Base-by-base conservation (phyloP, 2,888 invertebrate genomes). In the Leucozona laternaria region DNA sequence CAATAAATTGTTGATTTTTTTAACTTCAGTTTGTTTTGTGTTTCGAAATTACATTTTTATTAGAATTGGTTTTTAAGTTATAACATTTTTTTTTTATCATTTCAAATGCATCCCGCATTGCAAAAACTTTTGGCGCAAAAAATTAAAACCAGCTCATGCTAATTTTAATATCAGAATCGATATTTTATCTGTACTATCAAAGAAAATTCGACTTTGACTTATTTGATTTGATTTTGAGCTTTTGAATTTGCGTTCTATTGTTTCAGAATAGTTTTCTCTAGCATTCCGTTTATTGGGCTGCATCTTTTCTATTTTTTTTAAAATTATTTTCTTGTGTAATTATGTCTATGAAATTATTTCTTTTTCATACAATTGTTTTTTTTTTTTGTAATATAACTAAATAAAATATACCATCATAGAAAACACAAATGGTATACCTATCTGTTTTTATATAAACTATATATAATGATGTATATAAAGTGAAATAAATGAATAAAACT, bases 381-480 rank as follows among this genome's bases (percentile, higher is more conserved):
- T 68, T 68, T 78, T 50, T 70, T 50, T 45, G 45, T 70, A 70
- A 62, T 60, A 78, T 60, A 78, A 53, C 6, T 40, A 10, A 62
- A 31, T 70, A 40, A 13, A 50, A 43, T 28, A 40, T 31, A 60
- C 48, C 58, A 58, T 58, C 45, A 28, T 40, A 34, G 43, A 28
- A n/a, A 20, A 58, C 28, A 53, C 45, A 17, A n/a, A 34, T 53
- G 57, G 64, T 66, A 13, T 20, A 17, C n/a, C 34, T 22, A 13
- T 13, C 22, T 50, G 20, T 79, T 37, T 72, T 79, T 75, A 58
- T 80, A 53, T 17, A 28, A 60, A 57, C 45, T 68, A 48, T 77
- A 66, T 7, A 28, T 50, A 50, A 50, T 50, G 22, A 75, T 80
- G 66, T 80, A 80, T 53, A 80, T 75, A 72, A 50, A 75, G n/a